These are phyloP conservation scores for Neosalanx taihuensis DNA, from an alignment of 2,797 vertebrate species.

Conservation along the genomic window DNA sequence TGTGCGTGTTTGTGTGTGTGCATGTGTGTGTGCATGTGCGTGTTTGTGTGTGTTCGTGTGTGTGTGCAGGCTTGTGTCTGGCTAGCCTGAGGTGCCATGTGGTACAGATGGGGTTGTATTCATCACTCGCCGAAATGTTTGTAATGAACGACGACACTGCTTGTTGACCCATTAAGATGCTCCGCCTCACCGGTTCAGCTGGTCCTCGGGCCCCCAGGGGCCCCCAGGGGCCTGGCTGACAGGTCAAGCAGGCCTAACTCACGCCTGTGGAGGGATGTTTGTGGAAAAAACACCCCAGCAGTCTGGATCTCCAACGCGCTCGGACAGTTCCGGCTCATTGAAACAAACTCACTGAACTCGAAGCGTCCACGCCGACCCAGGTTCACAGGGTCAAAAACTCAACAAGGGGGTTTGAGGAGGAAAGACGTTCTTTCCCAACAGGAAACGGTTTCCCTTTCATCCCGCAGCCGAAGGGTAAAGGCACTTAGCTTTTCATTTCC, in stretches of 20 bases:
- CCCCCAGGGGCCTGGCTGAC: too few relatives aligned
- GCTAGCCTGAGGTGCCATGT: neutral
- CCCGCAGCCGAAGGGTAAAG: constrained; percentile 7
- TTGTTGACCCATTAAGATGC: neutral
- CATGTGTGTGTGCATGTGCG: too few relatives aligned
- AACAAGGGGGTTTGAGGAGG: constrained; percentile 25
- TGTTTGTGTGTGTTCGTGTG: too few relatives aligned
- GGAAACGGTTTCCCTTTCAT: constrained; percentile 32
- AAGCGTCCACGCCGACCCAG: too few relatives aligned
- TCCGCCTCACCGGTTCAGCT: neutral
- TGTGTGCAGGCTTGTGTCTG: neutral
- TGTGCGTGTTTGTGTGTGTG: constrained; percentile 1
- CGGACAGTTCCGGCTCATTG: neutral
- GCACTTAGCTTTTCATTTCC: constrained; percentile 54
- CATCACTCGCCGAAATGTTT: constrained; percentile 38
- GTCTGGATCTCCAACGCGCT: neutral
- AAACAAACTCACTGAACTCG: neutral
- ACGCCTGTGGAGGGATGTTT: neutral
- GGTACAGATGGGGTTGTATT: constrained; percentile 33
- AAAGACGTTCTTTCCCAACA: constrained; percentile 34
- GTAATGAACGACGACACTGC: constrained; percentile 15
- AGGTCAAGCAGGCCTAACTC: neutral
- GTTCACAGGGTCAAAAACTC: constrained; percentile 16
- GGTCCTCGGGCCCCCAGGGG: neutral
- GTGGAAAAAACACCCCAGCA: neutral